These are phyloP conservation scores for Cylas formicarius DNA, from an alignment of 1,140 invertebrate genomes.

Conservation along the genomic window DNA sequence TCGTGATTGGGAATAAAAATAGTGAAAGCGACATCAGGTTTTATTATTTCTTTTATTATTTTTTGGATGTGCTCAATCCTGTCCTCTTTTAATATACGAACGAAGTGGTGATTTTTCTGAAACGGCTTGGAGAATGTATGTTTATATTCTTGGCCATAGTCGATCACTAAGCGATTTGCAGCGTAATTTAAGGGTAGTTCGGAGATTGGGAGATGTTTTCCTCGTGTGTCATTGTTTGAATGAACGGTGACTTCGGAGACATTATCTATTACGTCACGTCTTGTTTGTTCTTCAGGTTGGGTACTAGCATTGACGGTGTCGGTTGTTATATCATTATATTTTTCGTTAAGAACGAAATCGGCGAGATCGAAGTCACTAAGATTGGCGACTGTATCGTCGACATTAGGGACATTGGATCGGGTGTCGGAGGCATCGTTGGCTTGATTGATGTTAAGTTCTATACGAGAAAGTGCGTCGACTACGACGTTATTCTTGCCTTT, in stretches of 20 bases:
- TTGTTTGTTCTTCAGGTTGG: no score
- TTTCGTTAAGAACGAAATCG: no score
- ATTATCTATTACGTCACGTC: constrained; percentile 1
- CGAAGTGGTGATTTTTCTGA: constrained; percentile 9
- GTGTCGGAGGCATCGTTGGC: no score
- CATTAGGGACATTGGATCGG: constrained; percentile 3
- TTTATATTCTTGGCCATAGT: constrained; percentile 5
- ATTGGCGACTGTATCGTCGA: constrained; percentile 5
- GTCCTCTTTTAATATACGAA: constrained; percentile 1
- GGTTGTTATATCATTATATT: no score
- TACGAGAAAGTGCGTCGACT: constrained; percentile 8
- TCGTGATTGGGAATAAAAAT: constrained; percentile 7
- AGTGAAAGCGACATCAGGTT: constrained; percentile 6
- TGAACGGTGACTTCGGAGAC: constrained; percentile 3
- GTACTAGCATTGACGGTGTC: no score
- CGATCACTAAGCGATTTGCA: constrained; percentile 5
- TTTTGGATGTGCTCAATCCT: neutral
- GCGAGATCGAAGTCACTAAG: neutral
- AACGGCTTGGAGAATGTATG: constrained; percentile 2
- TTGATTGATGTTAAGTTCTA: constrained; percentile 11
- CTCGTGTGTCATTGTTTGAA: constrained; percentile 5
- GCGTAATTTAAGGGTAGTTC: constrained; percentile 10
- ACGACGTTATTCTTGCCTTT: constrained; percentile 32
- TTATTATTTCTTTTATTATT: constrained; percentile 8
- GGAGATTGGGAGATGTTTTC: constrained; percentile 8